Conservation (phyloP, 1,140 invertebrate genomes). For the Drosophila seguyi region DNA sequence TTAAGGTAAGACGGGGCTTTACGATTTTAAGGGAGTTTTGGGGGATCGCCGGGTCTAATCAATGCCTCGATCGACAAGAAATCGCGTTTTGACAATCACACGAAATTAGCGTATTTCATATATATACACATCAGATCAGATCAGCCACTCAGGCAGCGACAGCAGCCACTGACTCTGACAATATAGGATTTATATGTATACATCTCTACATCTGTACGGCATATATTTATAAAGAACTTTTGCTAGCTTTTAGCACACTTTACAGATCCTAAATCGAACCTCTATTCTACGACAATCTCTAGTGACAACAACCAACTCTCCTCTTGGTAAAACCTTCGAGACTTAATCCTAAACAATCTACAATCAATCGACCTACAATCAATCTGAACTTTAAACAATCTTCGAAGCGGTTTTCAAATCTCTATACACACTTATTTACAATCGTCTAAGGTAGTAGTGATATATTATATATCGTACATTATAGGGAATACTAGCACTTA, state of each 20-base stretch:
- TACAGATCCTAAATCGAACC: constrained; percentile 63
- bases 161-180: constrained; percentile 25
- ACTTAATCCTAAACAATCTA: constrained; percentile 57
- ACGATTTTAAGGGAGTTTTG: constrained; percentile 42
- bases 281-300: constrained; percentile 79
- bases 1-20: constrained; percentile 36
- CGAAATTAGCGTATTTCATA: constrained; percentile 82
- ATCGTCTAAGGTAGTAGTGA: constrained; percentile 66
- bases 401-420: constrained; percentile 77
- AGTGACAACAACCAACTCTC: constrained; percentile 43
- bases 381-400: constrained; percentile 68
- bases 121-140: constrained; percentile 37
- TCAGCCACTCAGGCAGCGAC: background rate
- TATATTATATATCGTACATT: constrained; percentile 32
- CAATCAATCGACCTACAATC: constrained; percentile 62
- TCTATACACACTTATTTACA: constrained; percentile 57
- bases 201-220: constrained; percentile 53
- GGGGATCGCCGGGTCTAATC: constrained; percentile 59
- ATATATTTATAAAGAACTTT: constrained; percentile 74
- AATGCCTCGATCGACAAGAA: constrained; percentile 79
- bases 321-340: constrained; percentile 46
- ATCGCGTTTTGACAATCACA: constrained; percentile 85
- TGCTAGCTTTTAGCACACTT: constrained; percentile 65
- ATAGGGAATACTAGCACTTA: constrained; percentile 10
- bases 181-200: constrained; percentile 51